Conservation (phyloP, 2,797 vertebrate genomes). For the Halcyon leucocephala region DNA sequence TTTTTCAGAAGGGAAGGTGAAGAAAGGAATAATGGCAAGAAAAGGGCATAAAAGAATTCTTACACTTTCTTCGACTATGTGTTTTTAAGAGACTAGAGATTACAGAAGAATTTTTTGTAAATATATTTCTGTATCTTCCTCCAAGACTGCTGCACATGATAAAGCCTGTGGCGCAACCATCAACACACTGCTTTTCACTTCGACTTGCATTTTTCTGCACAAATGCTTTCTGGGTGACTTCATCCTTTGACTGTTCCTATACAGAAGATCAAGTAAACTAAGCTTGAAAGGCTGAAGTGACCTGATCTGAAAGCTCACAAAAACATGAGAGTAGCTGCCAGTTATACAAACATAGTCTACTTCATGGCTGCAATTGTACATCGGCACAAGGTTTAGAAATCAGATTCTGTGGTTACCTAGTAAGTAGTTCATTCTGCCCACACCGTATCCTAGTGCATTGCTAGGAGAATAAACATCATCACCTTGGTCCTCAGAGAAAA, state of each 20-base stretch:
- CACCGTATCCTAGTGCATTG: background rate
- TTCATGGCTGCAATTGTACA: background rate
- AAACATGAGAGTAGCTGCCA: background rate
- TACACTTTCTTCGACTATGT: background rate
- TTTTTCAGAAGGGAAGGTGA: background rate
- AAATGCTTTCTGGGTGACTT: slow-evolving; percentile 28
- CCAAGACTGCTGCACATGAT: background rate
- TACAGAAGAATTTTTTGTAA: background rate
- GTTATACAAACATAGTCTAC: background rate
- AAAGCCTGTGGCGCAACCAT: background rate
- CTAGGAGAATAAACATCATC: background rate
- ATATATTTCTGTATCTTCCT: background rate
- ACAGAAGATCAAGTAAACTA: background rate
- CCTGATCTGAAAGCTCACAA: background rate
- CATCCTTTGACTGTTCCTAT: background rate
- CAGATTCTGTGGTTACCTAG: background rate
- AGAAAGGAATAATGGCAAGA: background rate
- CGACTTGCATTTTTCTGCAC: background rate
- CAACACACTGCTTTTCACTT: background rate
- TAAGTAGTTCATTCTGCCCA: background rate
- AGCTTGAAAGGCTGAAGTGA: slow-evolving; percentile 4
- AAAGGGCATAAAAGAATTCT: background rate
- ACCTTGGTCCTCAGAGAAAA: background rate
- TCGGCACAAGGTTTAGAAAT: background rate
- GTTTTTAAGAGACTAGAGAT: background rate